These are phyloP conservation scores for Chrosomus eos DNA, from an alignment of 2,797 vertebrate species.

Conservation along the genomic window DNA sequence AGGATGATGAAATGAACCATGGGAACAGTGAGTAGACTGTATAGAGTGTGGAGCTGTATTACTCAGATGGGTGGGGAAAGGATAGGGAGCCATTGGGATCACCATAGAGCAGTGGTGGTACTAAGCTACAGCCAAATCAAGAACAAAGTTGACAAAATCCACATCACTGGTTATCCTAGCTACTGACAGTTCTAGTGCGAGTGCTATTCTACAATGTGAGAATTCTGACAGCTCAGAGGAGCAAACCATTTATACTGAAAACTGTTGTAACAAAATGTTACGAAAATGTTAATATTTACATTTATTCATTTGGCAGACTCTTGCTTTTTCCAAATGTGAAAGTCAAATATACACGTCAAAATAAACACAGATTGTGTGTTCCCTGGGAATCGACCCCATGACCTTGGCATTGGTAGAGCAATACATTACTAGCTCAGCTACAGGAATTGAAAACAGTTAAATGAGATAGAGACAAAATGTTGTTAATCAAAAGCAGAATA, in stretches of 20 bases:
- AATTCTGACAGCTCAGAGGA: neutral
- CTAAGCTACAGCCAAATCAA: neutral
- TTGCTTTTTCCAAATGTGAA: conserved; percentile 3
- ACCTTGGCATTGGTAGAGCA: neutral
- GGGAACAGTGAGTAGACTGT: neutral
- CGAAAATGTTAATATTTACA: conserved; percentile 6
- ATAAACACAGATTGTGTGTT: neutral
- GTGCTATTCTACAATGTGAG: neutral
- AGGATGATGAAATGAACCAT: neutral
- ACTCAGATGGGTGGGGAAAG: neutral
- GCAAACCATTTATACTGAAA: neutral
- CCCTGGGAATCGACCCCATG: neutral
- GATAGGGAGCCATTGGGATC: neutral
- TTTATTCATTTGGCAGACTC: conserved; percentile 14
- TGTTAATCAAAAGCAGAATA: neutral
- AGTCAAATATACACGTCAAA: conserved; percentile 13
- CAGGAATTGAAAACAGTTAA: neutral
- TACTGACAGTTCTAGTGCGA: neutral
- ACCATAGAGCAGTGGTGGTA: conserved; percentile 1
- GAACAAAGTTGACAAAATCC: neutral
- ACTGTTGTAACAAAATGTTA: conserved; percentile 11
- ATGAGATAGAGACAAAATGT: neutral
- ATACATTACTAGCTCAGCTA: neutral
- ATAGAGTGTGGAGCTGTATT: neutral
- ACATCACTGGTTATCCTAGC: neutral